phyloP scores from a whole-genome alignment of 2,797 vertebrate species.

The Lepilemur septentrionalis region DNA sequence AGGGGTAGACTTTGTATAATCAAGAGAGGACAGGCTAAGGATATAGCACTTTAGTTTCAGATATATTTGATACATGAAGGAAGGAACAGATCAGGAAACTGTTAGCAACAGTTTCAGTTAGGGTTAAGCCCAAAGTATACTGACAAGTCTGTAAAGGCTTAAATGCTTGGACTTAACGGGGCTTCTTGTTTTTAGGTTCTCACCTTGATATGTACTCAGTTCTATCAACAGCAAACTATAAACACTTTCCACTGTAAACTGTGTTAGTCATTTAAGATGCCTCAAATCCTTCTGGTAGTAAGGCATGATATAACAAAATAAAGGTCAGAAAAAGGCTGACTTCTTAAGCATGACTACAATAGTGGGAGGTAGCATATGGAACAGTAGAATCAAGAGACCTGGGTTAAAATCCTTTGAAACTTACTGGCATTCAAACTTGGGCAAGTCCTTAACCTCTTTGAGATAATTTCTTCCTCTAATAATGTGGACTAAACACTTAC shows the following conservation, averaged over 20 bases:
- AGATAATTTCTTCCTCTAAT: conserved; percentile 32
- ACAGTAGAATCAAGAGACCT: neutral
- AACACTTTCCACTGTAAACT: neutral
- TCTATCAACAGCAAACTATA: conserved; percentile 38
- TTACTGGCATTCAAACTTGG: neutral
- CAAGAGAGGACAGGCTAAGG: conserved; percentile 8
- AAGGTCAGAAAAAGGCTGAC: neutral
- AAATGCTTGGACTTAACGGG: neutral
- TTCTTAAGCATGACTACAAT: neutral
- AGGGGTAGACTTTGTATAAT: neutral
- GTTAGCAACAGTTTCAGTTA: neutral
- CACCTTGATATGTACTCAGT: neutral
- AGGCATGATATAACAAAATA: conserved; percentile 17
- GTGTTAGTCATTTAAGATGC: neutral
- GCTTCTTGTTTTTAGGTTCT: conserved; percentile 31
- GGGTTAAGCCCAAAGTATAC: neutral
- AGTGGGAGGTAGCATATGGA: neutral
- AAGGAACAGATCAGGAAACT: neutral
- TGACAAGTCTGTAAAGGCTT: neutral
- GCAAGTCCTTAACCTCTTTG: neutral
- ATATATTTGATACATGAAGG: neutral
- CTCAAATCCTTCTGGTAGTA: conserved; percentile 40
- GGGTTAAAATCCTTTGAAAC: conserved; percentile 18
- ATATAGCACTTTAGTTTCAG: neutral
- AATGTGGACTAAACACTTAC: conserved; percentile 33